These are phyloP conservation scores for Serrognathus titanus DNA, from an alignment of 2,888 invertebrate species.

Conservation along the genomic window DNA sequence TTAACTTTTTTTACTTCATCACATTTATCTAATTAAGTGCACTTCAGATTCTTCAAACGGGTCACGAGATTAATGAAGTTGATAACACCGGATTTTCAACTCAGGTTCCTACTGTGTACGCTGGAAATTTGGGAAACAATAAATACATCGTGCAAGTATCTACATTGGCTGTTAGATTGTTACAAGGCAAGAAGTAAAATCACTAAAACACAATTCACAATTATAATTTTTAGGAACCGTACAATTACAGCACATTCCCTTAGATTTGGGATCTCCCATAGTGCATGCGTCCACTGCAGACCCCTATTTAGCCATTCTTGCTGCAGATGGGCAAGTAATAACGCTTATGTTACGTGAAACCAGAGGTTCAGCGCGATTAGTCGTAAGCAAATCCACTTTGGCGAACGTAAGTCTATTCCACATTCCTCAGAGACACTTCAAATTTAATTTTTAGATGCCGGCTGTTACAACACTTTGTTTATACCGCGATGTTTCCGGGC, in stretches of 20 bases:
- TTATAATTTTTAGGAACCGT: conserved; percentile 46
- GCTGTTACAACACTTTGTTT: conserved; percentile 46
- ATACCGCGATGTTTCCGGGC: conserved; percentile 87
- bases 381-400: conserved; percentile 57
- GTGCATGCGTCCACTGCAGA: conserved; percentile 84
- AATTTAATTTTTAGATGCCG: conserved; percentile 39
- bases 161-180: conserved; percentile 68
- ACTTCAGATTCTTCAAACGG: conserved; percentile 79
- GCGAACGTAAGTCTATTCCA: conserved; percentile 45
- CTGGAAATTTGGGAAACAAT: conserved; percentile 91
- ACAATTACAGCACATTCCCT: conserved; percentile 78
- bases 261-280: conserved; percentile 83
- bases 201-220: not conserved
- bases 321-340: conserved; percentile 81
- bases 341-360: conserved; percentile 79
- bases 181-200: conserved; percentile 53
- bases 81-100: conserved; percentile 93
- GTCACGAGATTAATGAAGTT: conserved; percentile 95
- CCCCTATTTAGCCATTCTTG: conserved; percentile 86
- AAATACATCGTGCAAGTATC: conserved; percentile 90
- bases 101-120: conserved; percentile 85
- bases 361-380: conserved; percentile 55
- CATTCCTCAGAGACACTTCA: not conserved
- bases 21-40: conserved; percentile 19
- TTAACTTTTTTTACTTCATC: not conserved